phyloP scores from a whole-genome alignment of 2,113 vertebrate species.

The Heliornis fulica region DNA sequence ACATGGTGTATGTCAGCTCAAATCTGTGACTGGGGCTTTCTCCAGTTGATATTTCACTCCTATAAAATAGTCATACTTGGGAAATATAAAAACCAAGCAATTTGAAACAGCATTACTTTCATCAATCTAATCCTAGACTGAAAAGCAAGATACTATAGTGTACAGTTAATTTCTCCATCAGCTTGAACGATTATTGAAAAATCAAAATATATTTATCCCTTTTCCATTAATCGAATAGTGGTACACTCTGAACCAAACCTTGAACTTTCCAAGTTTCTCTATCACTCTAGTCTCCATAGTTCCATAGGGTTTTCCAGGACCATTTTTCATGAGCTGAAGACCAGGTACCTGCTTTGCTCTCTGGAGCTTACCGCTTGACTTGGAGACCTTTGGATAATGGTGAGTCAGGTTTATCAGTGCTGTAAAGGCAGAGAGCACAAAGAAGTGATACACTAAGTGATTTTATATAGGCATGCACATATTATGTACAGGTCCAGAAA shows the following conservation, averaged over 20 bases:
- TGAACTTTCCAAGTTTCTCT: neutral
- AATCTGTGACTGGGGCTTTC: neutral
- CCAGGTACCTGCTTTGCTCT: neutral
- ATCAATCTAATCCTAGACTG: neutral
- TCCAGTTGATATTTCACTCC: neutral
- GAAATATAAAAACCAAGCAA: neutral
- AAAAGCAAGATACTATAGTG: neutral
- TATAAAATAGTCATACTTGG: neutral
- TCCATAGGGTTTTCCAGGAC: neutral
- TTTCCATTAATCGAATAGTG: neutral
- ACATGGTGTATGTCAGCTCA: neutral
- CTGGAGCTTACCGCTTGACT: neutral
- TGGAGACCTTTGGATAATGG: neutral
- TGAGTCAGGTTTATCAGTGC: neutral
- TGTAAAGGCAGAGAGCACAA: neutral
- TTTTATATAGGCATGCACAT: neutral
- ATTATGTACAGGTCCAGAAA: neutral
- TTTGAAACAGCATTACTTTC: neutral
- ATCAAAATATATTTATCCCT: neutral
- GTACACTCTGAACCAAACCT: neutral
- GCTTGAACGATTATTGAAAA: neutral
- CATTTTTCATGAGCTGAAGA: neutral
- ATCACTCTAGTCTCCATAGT: too few relatives aligned
- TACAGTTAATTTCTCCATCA: neutral
- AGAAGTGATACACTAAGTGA: neutral